These are phyloP conservation scores for Protosalanx chinensis DNA, from an alignment of 2,797 vertebrate species.

Conservation along the genomic window DNA sequence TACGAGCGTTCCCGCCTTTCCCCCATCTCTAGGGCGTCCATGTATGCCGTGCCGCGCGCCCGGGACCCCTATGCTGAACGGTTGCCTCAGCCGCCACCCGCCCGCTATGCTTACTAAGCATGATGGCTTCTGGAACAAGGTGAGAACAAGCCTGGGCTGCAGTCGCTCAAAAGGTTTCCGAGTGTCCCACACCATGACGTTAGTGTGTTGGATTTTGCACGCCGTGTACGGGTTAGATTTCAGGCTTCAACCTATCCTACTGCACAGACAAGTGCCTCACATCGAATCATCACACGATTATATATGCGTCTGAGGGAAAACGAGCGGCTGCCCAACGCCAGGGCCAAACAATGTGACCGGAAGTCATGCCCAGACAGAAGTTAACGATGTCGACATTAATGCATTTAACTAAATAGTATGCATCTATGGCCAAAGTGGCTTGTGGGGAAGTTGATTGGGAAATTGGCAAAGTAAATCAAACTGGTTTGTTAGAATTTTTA, in stretches of 20 bases:
- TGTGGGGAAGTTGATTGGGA: not conserved
- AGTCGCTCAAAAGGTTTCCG: not conserved
- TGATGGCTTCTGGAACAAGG: conserved; percentile 65
- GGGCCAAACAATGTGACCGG: not conserved
- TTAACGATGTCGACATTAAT: not conserved
- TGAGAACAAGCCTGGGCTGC: conserved; percentile 64
- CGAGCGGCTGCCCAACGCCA: not conserved
- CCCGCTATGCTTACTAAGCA: conserved; percentile 78
- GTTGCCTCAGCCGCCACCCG: conserved; percentile 72
- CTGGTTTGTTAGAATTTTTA: not conserved
- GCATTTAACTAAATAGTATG: not conserved
- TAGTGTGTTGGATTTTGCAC: too few species aligned
- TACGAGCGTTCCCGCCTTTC: conserved; percentile 89
- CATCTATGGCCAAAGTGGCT: not conserved
- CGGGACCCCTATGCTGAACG: conserved; percentile 86
- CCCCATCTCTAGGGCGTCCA: conserved; percentile 80
- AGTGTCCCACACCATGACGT: not conserved
- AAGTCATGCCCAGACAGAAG: not conserved
- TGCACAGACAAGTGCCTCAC: too few species aligned
- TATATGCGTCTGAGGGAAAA: too few species aligned
- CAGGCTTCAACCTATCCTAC: too few species aligned
- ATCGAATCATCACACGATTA: too few species aligned
- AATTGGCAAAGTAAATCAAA: not conserved
- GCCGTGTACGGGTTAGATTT: too few species aligned
- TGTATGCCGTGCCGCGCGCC: conserved; percentile 85